Percentiles rank a stretch among this genome's conserved stretches.
phyloP scores from a whole-genome alignment of 1,140 invertebrate genomes.

The Penaeus chinensis region DNA sequence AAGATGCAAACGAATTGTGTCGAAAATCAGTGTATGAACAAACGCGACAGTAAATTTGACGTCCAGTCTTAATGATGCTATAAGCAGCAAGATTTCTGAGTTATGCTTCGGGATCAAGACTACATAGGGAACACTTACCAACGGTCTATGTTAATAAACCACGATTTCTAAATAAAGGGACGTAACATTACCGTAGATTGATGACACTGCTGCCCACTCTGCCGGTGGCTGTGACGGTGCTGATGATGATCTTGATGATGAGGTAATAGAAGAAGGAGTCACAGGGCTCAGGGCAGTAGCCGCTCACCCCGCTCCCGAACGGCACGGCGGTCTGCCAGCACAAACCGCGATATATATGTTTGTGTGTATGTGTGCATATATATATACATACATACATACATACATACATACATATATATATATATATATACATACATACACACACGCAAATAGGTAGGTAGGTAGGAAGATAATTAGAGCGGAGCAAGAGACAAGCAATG shows the following conservation, averaged over 20 bases:
- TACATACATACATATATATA: neutral
- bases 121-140: no score
- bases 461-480: no score
- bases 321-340: neutral
- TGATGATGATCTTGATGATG: conserved; percentile 54
- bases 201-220: conserved; percentile 58
- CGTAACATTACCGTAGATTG: conserved; percentile 31
- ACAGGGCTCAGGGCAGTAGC: conserved; percentile 49
- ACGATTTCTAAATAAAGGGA: no score
- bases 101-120: no score
- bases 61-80: no score
- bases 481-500: no score
- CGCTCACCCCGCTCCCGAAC: conserved; percentile 36
- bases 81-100: no score
- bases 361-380: neutral
- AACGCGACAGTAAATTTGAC: no score
- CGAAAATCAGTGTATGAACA: no score
- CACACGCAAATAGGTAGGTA: no score
- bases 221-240: conserved; percentile 50
- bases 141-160: no score
- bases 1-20: no score
- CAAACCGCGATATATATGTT: neutral
- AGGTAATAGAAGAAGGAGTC: conserved; percentile 56
- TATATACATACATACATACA: neutral
- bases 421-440: conserved; percentile 7